These are phyloP conservation scores for Blennius ocellaris DNA, from an alignment of 2,113 vertebrate species.

Conservation along the genomic window DNA sequence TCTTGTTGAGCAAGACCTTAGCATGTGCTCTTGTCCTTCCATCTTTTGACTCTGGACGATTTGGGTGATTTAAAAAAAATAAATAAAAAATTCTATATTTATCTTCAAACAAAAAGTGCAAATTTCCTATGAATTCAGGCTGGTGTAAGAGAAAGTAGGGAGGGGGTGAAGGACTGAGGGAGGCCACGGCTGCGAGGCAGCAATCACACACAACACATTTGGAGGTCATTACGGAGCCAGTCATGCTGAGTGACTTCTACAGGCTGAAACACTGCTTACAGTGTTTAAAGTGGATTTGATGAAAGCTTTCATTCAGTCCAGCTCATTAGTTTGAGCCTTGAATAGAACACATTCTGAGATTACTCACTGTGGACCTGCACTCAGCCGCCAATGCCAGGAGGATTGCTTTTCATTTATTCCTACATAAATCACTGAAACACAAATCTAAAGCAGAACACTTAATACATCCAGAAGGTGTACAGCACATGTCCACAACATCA, in stretches of 20 bases:
- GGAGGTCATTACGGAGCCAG: constrained; percentile 76
- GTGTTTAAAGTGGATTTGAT: constrained; percentile 75
- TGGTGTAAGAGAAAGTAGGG: constrained; percentile 15
- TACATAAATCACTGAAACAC: constrained; percentile 57
- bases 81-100: no score
- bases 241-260: constrained; percentile 72
- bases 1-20: no score
- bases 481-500: constrained; percentile 25
- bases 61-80: no score
- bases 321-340: constrained; percentile 76
- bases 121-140: constrained; percentile 37
- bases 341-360: constrained; percentile 59
- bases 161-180: not conserved
- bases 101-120: constrained; percentile 34
- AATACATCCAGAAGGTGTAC: constrained; percentile 25
- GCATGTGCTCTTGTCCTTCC: no score
- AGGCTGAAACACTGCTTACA: constrained; percentile 67
- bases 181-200: constrained; percentile 28
- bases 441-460: constrained; percentile 36
- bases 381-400: constrained; percentile 31
- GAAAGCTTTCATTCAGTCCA: constrained; percentile 73
- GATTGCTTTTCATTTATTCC: constrained; percentile 63
- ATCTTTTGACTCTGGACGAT: no score
- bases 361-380: constrained; percentile 41
- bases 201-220: constrained; percentile 79